Evolutionary conservation across 2,113 vertebrate genomes (phyloP).

Genomic region (Amphilophus citrinellus): DNA sequence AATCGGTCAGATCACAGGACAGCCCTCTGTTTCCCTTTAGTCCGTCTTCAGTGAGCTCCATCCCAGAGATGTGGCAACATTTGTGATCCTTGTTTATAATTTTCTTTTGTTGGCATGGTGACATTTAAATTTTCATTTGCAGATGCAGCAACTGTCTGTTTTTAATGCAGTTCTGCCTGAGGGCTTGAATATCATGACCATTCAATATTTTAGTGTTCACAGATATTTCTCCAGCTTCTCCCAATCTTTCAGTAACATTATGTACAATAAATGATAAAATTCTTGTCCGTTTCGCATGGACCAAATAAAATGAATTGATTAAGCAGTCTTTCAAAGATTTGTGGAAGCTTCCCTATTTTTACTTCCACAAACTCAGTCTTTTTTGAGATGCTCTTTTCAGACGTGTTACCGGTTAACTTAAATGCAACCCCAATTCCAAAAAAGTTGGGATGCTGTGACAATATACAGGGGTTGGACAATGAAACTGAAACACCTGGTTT

Average conservation of each 20-base stretch:
- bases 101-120: not conserved
- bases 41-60: not conserved
- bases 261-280: not conserved
- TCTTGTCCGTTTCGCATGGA: too few species aligned
- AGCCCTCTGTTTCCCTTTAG: not conserved
- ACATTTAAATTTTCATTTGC: not conserved
- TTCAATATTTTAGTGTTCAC: not conserved
- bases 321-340: not conserved
- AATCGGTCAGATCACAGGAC: not conserved
- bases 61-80: not conserved
- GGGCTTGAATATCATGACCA: accelerated
- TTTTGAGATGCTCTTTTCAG: not conserved
- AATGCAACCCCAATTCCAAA: not conserved
- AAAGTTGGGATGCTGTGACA: too few species aligned
- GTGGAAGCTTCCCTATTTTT: not conserved
- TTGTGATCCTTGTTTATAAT: not conserved
- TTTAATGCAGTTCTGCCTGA: not conserved
- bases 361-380: accelerated
- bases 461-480: too few species aligned
- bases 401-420: not conserved
- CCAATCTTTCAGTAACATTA: not conserved
- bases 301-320: not conserved
- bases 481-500: too few species aligned
- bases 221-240: not conserved
- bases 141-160: not conserved